These are phyloP conservation scores for Stigmatopora argus DNA, from an alignment of 2,113 vertebrate genomes.

Conservation along the genomic window DNA sequence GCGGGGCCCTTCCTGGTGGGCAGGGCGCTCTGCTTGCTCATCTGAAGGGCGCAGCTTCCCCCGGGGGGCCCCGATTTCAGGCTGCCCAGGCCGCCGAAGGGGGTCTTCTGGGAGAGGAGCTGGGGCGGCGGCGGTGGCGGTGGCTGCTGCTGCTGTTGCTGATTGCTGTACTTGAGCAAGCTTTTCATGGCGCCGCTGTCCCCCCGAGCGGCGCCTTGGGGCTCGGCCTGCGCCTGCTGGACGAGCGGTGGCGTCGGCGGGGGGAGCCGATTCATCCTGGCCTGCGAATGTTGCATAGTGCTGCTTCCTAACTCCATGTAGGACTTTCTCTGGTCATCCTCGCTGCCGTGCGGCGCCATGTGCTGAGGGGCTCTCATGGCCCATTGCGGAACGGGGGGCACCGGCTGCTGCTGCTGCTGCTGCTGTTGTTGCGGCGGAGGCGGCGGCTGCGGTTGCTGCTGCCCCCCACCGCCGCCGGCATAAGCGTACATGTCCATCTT, in stretches of 20 bases:
- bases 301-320: conserved; percentile 81
- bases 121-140: conserved; percentile 58
- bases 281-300: conserved; percentile 51
- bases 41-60: conserved; percentile 84
- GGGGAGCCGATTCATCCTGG: conserved; percentile 52
- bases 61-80: conserved; percentile 74
- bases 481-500: conserved; percentile 84
- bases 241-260: conserved; percentile 48
- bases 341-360: conserved; percentile 54
- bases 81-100: conserved; percentile 79
- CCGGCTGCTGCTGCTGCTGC: conserved; percentile 64
- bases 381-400: conserved; percentile 77
- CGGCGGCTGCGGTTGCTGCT: conserved; percentile 65
- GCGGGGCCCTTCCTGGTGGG: conserved; percentile 71
- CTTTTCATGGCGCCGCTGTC: conserved; percentile 92
- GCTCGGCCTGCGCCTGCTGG: conserved; percentile 72
- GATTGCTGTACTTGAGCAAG: conserved; percentile 92
- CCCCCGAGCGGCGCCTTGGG: conserved; percentile 69
- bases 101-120: conserved; percentile 84
- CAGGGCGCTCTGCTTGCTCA: conserved; percentile 62
- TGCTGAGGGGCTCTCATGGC: conserved; percentile 76
- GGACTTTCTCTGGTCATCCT: conserved; percentile 78
- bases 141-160: conserved; percentile 67
- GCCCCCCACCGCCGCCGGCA: conserved; percentile 66
- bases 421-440: conserved; percentile 26